Evolutionary conservation across 1,140 invertebrate genomes (phyloP), one percentile per base, ranked within the genome.

Genomic region (Drosophila leontia): DNA sequence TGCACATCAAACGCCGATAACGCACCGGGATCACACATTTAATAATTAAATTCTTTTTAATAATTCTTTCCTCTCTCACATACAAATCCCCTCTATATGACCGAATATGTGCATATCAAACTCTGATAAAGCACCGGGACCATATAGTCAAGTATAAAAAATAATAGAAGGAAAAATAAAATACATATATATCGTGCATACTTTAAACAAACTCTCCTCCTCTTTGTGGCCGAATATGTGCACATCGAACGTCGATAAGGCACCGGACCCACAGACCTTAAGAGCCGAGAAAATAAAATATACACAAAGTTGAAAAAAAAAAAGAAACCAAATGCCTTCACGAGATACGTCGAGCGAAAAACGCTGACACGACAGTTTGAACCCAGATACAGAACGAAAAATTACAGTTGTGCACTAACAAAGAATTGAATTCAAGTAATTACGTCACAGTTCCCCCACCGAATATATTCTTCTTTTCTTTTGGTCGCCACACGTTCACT

Each of bases 81-180:
- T 26, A 26, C 23, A 26, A 26, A 26, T 26, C 23, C 23, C 23
- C 23, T 26, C 23, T 37, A 15, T 15, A 17, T 55, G 32, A 11
- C 50, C 32, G 50, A 53, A 35, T 55, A 37, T 37, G 51, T 37
- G 51, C 17, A 37, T 19, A 55, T 55, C 17, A 55, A 37, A 55
- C 17, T 17, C 17, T 55, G 34, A 55, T 23, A 55, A 53, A 3
- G 29, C 29, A 53, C 50, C 50, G 50, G 50, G 53, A 39, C 15
- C 19, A 37, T 35, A 13, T 12, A 39, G 19, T 19, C 23, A 26
- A 26, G 23, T 26, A 26, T 45, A 5, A 23, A 45, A 45, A 19
- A 23, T 3, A 12, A 17, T 26, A 26, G 23, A 26, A 26, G 23
- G 23, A 13, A 5, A 19, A 19, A 19, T 19, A 12, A 7, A 39